Conservation (phyloP, 2,113 vertebrate genomes). For the Trochalopteron elliotii region DNA sequence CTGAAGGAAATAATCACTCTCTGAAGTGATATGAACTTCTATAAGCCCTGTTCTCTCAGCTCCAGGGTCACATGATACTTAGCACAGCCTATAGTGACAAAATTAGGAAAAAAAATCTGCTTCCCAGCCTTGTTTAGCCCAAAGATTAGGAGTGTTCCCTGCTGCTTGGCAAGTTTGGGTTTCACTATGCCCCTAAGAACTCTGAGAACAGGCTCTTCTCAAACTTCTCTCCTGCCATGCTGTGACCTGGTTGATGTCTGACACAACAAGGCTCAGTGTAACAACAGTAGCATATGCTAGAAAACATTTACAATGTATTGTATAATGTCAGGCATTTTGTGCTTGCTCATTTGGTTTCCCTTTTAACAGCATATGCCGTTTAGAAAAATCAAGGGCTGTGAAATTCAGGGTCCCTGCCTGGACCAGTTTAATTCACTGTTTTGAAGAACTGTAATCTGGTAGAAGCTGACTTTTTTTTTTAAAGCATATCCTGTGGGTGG, state of each 20-base stretch:
- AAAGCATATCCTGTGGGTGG: neutral
- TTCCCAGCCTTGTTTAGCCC: neutral
- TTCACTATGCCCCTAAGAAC: rapidly evolving
- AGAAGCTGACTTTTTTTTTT: neutral
- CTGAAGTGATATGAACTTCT: neutral
- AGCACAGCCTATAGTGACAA: neutral
- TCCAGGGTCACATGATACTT: neutral
- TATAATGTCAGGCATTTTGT: neutral
- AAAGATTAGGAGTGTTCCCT: neutral
- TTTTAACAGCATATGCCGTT: constrained; percentile 20
- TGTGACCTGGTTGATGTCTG: constrained; percentile 32
- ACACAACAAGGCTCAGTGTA: neutral
- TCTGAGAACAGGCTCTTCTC: neutral
- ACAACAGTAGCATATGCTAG: constrained; percentile 20
- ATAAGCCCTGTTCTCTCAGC: neutral
- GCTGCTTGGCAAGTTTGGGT: neutral
- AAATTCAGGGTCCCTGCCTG: constrained; percentile 17
- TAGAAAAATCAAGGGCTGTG: constrained; percentile 1
- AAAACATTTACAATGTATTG: neutral
- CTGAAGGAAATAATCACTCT: neutral
- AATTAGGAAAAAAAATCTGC: neutral
- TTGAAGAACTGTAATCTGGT: neutral
- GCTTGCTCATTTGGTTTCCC: constrained; percentile 7
- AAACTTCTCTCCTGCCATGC: neutral
- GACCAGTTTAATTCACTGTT: neutral